Evolutionary conservation across 2,797 vertebrate species (phyloP), one percentile per base, ranked within the genome.

Genomic region (Thalassophryne amazonica): DNA sequence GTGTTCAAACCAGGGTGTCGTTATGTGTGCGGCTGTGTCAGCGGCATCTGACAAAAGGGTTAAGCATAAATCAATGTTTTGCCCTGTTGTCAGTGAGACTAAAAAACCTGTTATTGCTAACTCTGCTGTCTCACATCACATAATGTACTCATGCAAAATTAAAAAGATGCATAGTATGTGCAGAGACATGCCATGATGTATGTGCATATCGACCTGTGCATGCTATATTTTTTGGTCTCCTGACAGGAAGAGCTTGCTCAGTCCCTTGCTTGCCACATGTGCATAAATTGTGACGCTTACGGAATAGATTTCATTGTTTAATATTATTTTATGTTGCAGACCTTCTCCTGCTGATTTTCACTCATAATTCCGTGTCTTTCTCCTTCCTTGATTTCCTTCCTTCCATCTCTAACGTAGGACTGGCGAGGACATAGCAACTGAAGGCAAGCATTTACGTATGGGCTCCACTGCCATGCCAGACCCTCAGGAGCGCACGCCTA

Each of bases 391-490:
- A 14, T 25, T 20, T 10, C 23, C 20, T 25, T 9, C 36, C 21
- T 55, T 54, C n/a, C n/a, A n/a, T n/a, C n/a, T n/a, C n/a, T 62
- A n/a, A 53, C 69, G 61, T 85, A 99, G 96, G 85, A 93, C 94
- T 40, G 94, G 94, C 36, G 96, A 95, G 77, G 95, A 97, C 60
- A 93, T 94, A 16, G 87, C 90, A 76, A 93, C 91, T 25, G 95
- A 98, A 73, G 95, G 94, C 65, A 98, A 97, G 73, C 95, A 98
- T 69, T 93, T 96, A 73, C 94, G 94, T 41, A 96, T 98, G 93
- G 95, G 95, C 73, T 98, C 95, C 76, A 94, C 97, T 89, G 96
- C 93, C 2, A 95, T 97, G 94, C 94, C 93, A 0, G 94, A 95
- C 16, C 94, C 95, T 64, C 93, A 93, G 68, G 96, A 98, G 83